These are phyloP conservation scores for Tenebrio molitor DNA, from an alignment of 1,140 invertebrate genomes.

Conservation along the genomic window DNA sequence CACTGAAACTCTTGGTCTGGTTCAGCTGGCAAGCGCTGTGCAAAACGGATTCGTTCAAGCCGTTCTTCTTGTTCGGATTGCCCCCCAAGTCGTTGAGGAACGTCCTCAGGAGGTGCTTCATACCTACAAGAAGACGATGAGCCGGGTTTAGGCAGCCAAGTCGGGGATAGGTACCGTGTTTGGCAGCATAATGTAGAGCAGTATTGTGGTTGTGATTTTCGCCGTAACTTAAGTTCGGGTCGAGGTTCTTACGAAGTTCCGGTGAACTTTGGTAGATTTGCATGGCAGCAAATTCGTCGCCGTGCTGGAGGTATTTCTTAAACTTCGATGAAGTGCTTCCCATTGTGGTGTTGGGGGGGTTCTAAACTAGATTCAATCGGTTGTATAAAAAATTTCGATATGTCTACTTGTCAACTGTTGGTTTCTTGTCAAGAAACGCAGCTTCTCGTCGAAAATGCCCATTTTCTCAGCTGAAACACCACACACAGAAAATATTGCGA, in stretches of 20 bases:
- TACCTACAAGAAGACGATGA: constrained; percentile 57
- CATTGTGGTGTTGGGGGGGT: constrained; percentile 66
- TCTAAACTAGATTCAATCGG: constrained; percentile 46
- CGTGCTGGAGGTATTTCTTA: constrained; percentile 79
- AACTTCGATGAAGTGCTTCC: constrained; percentile 80
- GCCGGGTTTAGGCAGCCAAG: neutral
- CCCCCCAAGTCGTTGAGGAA: constrained; percentile 77
- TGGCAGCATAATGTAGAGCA: constrained; percentile 77
- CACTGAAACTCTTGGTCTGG: constrained; percentile 69
- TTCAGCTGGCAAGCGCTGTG: constrained; percentile 75
- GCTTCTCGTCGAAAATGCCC: constrained; percentile 48
- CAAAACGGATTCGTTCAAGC: constrained; percentile 74
- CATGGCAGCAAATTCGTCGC: constrained; percentile 80
- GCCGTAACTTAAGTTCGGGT: constrained; percentile 79
- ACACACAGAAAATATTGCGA: constrained; percentile 39
- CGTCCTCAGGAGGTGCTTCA: constrained; percentile 74
- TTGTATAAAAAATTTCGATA: constrained; percentile 53
- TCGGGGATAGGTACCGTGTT: constrained; percentile 73
- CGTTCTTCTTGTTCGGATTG: constrained; percentile 80
- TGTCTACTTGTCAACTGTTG: constrained; percentile 48
- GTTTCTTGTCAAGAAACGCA: constrained; percentile 61
- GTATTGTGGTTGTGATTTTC: constrained; percentile 79
- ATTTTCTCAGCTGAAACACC: constrained; percentile 56
- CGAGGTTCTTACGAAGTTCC: constrained; percentile 76
- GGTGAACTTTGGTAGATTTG: constrained; percentile 73